phyloP scores from a whole-genome alignment of 2,888 invertebrate species.

The Melipona bicolor region DNA sequence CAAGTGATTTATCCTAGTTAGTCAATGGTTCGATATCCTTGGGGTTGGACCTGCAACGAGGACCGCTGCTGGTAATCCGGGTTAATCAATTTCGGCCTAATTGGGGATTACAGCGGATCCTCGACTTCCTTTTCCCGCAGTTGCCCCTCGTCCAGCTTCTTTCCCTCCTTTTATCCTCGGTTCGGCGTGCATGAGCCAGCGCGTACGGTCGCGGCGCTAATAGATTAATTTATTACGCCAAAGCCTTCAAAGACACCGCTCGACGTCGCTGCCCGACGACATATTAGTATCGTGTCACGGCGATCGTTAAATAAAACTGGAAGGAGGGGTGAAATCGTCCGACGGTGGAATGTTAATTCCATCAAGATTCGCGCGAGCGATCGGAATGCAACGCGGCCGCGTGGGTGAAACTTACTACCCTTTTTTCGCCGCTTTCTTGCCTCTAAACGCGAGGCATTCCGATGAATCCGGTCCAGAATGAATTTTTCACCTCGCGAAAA shows the following conservation, averaged over 20 bases:
- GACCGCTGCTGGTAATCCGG: conserved; percentile 74
- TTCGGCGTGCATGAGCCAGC: conserved; percentile 42
- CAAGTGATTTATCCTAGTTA: no score
- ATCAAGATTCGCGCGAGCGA: conserved; percentile 43
- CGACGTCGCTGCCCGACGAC: conserved; percentile 72
- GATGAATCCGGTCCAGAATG: neutral
- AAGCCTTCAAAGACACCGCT: conserved; percentile 82
- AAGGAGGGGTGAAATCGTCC: conserved; percentile 47
- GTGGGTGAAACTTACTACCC: conserved; percentile 58
- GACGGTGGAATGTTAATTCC: conserved; percentile 78
- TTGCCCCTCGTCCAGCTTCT: conserved; percentile 17
- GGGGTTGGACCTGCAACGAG: conserved; percentile 39
- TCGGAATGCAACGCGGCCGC: conserved; percentile 44
- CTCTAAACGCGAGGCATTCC: conserved; percentile 32
- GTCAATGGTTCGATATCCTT: conserved; percentile 1
- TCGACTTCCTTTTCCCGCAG: conserved; percentile 24
- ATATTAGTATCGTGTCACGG: conserved; percentile 82
- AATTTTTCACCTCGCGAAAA: neutral
- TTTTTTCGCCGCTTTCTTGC: conserved; percentile 19
- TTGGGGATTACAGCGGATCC: conserved; percentile 80
- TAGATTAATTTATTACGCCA: conserved; percentile 83
- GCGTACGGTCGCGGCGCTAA: conserved; percentile 75
- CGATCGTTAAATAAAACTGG: conserved; percentile 75
- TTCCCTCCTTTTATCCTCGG: conserved; percentile 35
- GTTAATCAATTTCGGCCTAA: conserved; percentile 83